Evolutionary conservation across 2,888 invertebrate species (phyloP).

Genomic region (Blastobasis lacticolella): DNA sequence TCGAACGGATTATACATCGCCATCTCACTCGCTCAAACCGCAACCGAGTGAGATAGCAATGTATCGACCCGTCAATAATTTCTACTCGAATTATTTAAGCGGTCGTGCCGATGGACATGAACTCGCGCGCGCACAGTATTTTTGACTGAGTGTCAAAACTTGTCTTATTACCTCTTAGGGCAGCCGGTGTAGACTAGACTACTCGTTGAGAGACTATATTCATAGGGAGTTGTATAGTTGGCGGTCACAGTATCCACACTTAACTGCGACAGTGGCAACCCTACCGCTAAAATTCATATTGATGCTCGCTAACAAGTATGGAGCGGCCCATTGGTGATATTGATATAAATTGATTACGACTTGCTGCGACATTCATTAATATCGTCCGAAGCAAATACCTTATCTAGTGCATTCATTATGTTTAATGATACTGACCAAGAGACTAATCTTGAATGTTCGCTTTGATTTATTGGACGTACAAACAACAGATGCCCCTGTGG

Average conservation of each 20-base stretch:
- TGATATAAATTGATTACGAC: conserved; percentile 72
- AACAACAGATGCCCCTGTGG: conserved; percentile 14
- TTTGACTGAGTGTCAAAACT: too few relatives aligned
- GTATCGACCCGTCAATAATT: neutral
- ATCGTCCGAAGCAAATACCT: conserved; percentile 54
- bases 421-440: conserved; percentile 43
- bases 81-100: too few relatives aligned
- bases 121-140: neutral
- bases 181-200: too few relatives aligned
- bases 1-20: too few relatives aligned
- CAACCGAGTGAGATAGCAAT: neutral
- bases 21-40: too few relatives aligned
- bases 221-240: neutral
- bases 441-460: conserved; percentile 33
- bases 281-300: conserved; percentile 61
- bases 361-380: conserved; percentile 64
- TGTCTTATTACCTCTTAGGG: too few relatives aligned
- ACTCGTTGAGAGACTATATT: too few relatives aligned
- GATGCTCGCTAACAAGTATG: conserved; percentile 61
- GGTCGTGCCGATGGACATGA: too few relatives aligned
- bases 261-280: conserved; percentile 29
- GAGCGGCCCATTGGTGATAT: conserved; percentile 63
- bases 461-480: conserved; percentile 25
- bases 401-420: conserved; percentile 54
- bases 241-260: neutral